Base-by-base conservation (phyloP, 1,140 invertebrate genomes). In the Ceratosolen solmsi region DNA sequence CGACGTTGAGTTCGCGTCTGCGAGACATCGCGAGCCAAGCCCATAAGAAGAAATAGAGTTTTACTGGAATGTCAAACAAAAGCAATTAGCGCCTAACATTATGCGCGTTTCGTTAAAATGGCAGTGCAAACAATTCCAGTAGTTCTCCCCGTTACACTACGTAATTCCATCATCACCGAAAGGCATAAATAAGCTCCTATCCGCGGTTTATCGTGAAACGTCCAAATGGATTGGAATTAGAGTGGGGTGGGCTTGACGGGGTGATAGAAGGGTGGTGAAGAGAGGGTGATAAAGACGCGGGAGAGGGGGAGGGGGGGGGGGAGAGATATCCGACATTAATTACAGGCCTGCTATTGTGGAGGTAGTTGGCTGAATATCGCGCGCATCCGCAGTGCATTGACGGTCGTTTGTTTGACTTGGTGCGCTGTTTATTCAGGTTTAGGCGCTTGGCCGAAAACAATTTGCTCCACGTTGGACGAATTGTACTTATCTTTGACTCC, bases 131-230 rank as follows among this genome's bases (percentile, higher is more conserved):
- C 63, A 65, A 65, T 65, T 38, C 63, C 63, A 65, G 33, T 9
- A 65, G 30, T 65, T 65, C 33, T 20, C 33, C 33, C 17, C 33
- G 22, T 65, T 36, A 38, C 30, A 36, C 15, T 38, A 30, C 30
- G 17, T 65, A 65, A 65, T 65, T 36, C 63, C 33, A 65, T 65
- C 63, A 65, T 65, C 63, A 22, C 15, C 63, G 13, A 38, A 2
- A 49, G 38, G 68, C 30, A 71, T 49, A 71, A 71, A 71, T 71
- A 71, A 72, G 70, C 70, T 27, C 27, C 38, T 41, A 51, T 51
- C 41, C 41, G 1, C 22, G 36, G 41, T 72, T 51, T 30, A 72
- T 51, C 63, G 27, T 15, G 63, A 27, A 41, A 41, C 7, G 36
- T 41, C 33, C 36, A 15, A 38, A 7, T 15, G 38, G n/a, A 71